Evolutionary conservation across 2,797 vertebrate genomes (phyloP), one percentile per base, ranked within the genome.

Genomic region (Falco concolor): DNA sequence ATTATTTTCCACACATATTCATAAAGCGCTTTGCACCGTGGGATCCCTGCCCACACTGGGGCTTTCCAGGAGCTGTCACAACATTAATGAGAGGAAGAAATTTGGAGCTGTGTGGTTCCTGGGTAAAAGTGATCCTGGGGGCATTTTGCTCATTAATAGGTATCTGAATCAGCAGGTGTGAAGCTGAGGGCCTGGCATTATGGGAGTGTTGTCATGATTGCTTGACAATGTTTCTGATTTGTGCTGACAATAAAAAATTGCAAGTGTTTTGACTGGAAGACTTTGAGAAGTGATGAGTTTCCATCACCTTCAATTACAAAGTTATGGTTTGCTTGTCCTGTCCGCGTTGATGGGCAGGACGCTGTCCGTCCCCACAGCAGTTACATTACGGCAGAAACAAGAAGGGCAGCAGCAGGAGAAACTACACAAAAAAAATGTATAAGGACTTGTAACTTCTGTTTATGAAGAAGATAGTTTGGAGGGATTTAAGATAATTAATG

Each of bases 331-430:
- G 67, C 47, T 49, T n/a, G 32, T 47, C 23, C 30, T 14, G 7
- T 7, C 13, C 17, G 56, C 28, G 36, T 34, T 50, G 22, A 6
- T 14, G 64, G 49, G 7, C 28, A 44, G 21, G 47, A 11, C 42
- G 1, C 25, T 17, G 4, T 13, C 53, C 5, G 4, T 59, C 34
- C 60, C 64, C 0, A 0, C 65, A 7, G 70, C 24, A 10, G 36
- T 13, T 30, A 16, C 24, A 0, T 5, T n/a, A 24, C 11, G 19
- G 56, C 61, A 82, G 19, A 18, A 27, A 12, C 8, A 25, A 17
- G 34, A 13, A 53, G 15, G 38, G 40, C 15, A 75, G 67, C 38
- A 44, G 56, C 5, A 57, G 72, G 72, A 83, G 68, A 68, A 67
- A 83, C 15, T 23, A 30, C 38, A 54, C 7, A 36, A 63, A 38